These are phyloP conservation scores for Garra rufa DNA, from an alignment of 2,113 vertebrate genomes.

Conservation along the genomic window DNA sequence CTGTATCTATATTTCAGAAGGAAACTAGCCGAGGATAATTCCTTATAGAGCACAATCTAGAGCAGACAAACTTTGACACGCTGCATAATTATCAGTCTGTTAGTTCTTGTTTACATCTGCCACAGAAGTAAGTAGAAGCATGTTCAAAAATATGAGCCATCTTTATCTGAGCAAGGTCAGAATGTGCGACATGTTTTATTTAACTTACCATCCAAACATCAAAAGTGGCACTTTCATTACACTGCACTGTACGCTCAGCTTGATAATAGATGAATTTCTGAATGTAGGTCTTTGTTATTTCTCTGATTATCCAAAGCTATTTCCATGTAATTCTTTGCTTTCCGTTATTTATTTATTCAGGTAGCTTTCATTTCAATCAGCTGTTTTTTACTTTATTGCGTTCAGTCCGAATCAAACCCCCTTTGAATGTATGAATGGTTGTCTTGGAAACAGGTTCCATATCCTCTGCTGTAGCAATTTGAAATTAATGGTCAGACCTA, in stretches of 20 bases:
- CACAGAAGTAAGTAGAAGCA: background rate
- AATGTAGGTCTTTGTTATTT: constrained; percentile 9
- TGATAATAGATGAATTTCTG: background rate
- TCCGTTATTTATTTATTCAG: constrained; percentile 4
- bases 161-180: constrained; percentile 9
- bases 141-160: background rate
- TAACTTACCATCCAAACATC: background rate
- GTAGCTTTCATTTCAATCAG: constrained; percentile 7
- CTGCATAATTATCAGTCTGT: constrained; percentile 12
- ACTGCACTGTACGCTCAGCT: background rate
- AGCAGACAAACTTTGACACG: background rate
- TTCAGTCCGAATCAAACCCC: constrained; percentile 25
- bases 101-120: background rate
- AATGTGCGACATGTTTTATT: background rate
- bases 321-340: background rate
- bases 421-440: constrained; percentile 12
- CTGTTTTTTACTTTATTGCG: constrained; percentile 20
- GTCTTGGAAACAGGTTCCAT: constrained; percentile 43
- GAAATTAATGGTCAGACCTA: constrained; percentile 13
- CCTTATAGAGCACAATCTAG: background rate
- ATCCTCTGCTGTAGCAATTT: constrained; percentile 13
- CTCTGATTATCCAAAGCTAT: background rate
- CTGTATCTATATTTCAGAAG: constrained; percentile 12
- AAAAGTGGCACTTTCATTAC: background rate
- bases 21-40: background rate